Evolutionary conservation across 2,888 invertebrate genomes (phyloP), one percentile per base, ranked within the genome.

Genomic region (Acleris laterana): DNA sequence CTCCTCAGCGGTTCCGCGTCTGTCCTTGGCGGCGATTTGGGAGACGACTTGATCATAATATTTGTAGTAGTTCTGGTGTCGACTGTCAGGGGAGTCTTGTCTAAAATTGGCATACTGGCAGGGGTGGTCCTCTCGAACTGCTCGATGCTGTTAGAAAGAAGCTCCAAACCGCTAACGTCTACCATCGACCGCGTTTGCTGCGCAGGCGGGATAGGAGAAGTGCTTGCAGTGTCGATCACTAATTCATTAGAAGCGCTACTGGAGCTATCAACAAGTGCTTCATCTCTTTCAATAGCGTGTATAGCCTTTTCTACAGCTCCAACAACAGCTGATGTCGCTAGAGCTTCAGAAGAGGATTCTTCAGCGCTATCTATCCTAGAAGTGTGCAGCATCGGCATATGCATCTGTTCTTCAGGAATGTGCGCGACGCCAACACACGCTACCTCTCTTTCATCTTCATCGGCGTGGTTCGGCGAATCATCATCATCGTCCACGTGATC

Each of bases 131-230:
- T 94, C 77, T 96, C 96, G 73, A 96, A 95, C 75, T 96, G 96
- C 63, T 96, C 96, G 68, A 97, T 97, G 80, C 97, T 97, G 77
- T 97, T 97, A 0, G 97, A 97, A 25, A 97, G 84, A 49, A 97
- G 85, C 81, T 97, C 97, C 42, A 98, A 86, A 0, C 97, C 97
- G 72, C 96, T 97, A 7, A 97, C 88, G 80, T 97, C 97, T 0
- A 96, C 95, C 17, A 84, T 82, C 1, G 83, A 81, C 32, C 84
- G 76, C 2, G 80, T 46, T 3, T 79, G 71, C 46, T 77, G 77
- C 19, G 66, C 6, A 5, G 76, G 78, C n/a, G 78, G 75, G 3
- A 85, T 69, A 0, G 90, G 86, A 6, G 90, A 84, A 3, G 79
- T 77, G 51, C 79, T 81, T 0, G 85, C 85, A 2, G 93, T 94